Evolutionary conservation across 2,888 invertebrate species (phyloP).

Genomic region (Eilema depressum): DNA sequence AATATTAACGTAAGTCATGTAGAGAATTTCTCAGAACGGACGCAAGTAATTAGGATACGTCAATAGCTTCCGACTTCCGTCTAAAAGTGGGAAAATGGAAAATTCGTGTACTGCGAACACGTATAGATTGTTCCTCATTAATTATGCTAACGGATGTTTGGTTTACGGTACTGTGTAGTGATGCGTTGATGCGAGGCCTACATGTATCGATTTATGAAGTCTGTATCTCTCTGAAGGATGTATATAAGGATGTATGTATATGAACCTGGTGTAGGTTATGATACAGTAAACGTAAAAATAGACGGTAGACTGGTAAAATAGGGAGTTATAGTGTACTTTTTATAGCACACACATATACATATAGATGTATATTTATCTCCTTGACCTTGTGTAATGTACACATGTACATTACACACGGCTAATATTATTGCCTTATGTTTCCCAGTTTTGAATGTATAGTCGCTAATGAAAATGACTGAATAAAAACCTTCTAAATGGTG

Average conservation of each 20-base stretch:
- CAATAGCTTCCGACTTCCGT: not conserved
- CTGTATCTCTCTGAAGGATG: not conserved
- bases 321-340: no score
- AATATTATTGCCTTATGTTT: no score
- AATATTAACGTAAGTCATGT: not conserved
- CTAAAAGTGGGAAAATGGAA: not conserved
- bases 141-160: not conserved
- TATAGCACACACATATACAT: no score
- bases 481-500: no score
- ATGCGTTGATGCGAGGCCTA: not conserved
- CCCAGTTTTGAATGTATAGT: no score
- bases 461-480: no score
- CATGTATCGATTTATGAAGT: not conserved
- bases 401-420: no score
- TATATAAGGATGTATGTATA: not conserved
- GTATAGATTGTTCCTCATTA: constrained; percentile 5
- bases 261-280: not conserved
- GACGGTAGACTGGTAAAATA: not conserved
- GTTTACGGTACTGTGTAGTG: not conserved
- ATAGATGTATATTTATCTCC: no score
- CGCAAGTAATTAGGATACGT: not conserved
- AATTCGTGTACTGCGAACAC: constrained; percentile 9
- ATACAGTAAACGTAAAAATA: not conserved
- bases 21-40: not conserved
- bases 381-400: no score